Evolutionary conservation across 2,797 vertebrate species (phyloP), one percentile per base, ranked within the genome.

Genomic region (Leptoclinus maculatus): DNA sequence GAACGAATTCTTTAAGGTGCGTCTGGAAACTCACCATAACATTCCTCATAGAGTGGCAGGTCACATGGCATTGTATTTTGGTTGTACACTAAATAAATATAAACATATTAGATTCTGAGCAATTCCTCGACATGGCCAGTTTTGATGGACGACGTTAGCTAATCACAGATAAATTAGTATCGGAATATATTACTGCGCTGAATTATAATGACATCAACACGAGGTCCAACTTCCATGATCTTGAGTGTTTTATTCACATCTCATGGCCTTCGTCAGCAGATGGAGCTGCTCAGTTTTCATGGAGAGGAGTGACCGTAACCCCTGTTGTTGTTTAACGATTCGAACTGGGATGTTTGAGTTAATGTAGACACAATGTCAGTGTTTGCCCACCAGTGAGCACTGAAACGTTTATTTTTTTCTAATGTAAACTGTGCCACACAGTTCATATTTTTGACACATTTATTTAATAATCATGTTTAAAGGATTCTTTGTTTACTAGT

Each of bases 1-100:
- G 59, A 96, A 96, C 38, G 86, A 92, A 74, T 97, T 97, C 94
- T 97, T 97, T 84, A 96, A 96, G 95, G 97, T 97, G 91, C 67
- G 90, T 93, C 85, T 84, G 78, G 81, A 87, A 86, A 77, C 79
- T 80, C 51, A 32, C 29, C 29, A 5, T 1, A 6, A 59, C 73
- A 79, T 80, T 82, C 49, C 34, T 79, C 51, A n/a, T n/a, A 60
- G 34, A 27, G 45, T 36, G 32, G 71, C 80, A 43, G 71, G 41
- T 74, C 57, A 32, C 41, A 43, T 13, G 8, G 1, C 65, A n/a
- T 21, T 5, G 39, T 12, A 17, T 32, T 32, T 29, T 34, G 1
- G 3, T 51, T 7, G 0, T 64, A 49, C 17, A 2, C 4, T 38
- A 32, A 32, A 68, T 41, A 39, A 54, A 62, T 14, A 2, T 6